Conservation (phyloP, 2,888 invertebrate species). For the Loripinus fragilis region DNA sequence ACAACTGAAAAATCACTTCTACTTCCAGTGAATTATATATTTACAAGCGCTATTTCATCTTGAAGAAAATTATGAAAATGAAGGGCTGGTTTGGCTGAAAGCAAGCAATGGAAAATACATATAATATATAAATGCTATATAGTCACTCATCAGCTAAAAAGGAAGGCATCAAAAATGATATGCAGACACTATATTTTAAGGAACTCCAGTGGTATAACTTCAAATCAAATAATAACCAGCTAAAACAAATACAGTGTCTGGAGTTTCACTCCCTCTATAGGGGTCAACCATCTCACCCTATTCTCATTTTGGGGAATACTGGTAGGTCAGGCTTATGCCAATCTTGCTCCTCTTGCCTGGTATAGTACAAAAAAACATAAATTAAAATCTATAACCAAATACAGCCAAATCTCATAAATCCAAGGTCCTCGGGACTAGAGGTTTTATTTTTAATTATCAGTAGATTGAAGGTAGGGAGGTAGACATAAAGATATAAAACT, state of each 20-base stretch:
- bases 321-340: slow-evolving; percentile 14
- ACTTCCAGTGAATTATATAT: no score
- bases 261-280: not conserved
- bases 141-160: not conserved
- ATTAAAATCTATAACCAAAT: no score
- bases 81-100: not conserved
- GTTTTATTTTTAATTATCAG: no score
- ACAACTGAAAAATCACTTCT: no score
- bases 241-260: slow-evolving; percentile 1
- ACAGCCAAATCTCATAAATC: no score
- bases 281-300: slow-evolving; percentile 4
- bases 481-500: no score
- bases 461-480: no score
- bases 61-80: no score
- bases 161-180: not conserved
- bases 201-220: not conserved
- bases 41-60: no score
- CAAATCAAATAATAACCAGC: not conserved
- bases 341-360: not conserved
- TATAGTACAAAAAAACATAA: not conserved
- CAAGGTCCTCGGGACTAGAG: no score
- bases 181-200: not conserved
- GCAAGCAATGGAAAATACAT: not conserved
- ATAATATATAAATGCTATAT: not conserved
- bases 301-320: slow-evolving; percentile 6